A percentile compares a stretch with the other conserved stretches of the same genome.
phyloP scores from a whole-genome alignment of 2,888 invertebrate genomes.

The Neoscelio sp. region DNA sequence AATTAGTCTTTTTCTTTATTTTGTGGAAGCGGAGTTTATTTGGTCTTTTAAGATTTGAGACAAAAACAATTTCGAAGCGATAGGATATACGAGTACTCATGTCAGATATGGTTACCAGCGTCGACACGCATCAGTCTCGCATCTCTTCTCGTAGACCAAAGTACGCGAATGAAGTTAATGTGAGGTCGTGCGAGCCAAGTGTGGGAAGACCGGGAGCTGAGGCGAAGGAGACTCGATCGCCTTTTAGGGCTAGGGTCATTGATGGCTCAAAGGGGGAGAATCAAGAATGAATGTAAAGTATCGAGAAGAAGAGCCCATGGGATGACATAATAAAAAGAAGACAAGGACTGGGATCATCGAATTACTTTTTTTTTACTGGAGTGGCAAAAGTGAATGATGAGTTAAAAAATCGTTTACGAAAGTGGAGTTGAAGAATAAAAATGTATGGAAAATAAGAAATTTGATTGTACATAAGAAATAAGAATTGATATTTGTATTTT shows the following conservation, averaged over 20 bases:
- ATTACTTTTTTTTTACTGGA: background rate
- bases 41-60: constrained; percentile 2
- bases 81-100: constrained; percentile 52
- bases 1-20: no score
- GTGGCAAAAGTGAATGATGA: no score
- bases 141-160: constrained; percentile 72
- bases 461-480: no score
- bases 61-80: constrained; percentile 42
- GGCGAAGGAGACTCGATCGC: constrained; percentile 47
- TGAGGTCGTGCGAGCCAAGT: constrained; percentile 80
- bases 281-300: constrained; percentile 52
- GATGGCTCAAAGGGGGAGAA: constrained; percentile 58
- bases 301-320: constrained; percentile 36
- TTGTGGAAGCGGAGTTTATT: no score
- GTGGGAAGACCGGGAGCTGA: constrained; percentile 75
- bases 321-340: constrained; percentile 56
- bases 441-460: no score
- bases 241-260: constrained; percentile 58
- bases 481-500: no score
- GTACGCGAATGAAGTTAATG: constrained; percentile 77
- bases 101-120: constrained; percentile 64
- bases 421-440: no score
- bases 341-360: constrained; percentile 40
- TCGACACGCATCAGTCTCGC: constrained; percentile 80
- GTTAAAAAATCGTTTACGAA: no score